These are phyloP conservation scores for Picus viridis DNA, from an alignment of 2,797 vertebrate genomes.

Conservation along the genomic window DNA sequence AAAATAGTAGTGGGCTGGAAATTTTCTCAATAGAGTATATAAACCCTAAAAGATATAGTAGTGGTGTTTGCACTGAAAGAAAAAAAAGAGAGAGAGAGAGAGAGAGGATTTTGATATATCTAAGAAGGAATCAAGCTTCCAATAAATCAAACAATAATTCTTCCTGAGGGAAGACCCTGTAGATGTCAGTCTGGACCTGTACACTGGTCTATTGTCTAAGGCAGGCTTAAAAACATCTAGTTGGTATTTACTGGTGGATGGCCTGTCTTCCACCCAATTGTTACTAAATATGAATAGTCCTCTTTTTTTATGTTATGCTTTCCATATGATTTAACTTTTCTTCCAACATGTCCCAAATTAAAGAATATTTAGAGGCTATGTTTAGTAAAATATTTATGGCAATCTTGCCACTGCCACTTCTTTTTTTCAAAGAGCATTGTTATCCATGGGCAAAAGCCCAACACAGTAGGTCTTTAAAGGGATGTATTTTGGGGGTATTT, in stretches of 20 bases:
- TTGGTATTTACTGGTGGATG: neutral
- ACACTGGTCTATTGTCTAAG: neutral
- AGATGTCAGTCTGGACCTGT: neutral
- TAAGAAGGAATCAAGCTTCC: neutral
- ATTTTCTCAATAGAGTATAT: neutral
- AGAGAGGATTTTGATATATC: neutral
- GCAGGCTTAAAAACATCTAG: neutral
- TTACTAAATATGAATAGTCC: neutral
- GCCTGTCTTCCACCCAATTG: neutral
- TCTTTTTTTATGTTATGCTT: neutral
- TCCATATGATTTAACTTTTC: neutral
- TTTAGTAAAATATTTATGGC: neutral
- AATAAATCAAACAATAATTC: neutral
- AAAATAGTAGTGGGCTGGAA: neutral
- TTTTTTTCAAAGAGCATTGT: neutral
- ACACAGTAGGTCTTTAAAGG: neutral
- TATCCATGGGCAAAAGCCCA: neutral
- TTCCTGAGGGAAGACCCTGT: neutral
- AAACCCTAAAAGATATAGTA: neutral
- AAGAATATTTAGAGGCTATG: neutral
- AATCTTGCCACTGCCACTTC: neutral
- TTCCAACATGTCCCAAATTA: neutral
- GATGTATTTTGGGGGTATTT: neutral
- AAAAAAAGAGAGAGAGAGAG: neutral
- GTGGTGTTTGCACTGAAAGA: neutral